Evolutionary conservation across 2,888 invertebrate genomes (phyloP), one percentile per base, ranked within the genome.

Genomic region (Autographa pulchrina): DNA sequence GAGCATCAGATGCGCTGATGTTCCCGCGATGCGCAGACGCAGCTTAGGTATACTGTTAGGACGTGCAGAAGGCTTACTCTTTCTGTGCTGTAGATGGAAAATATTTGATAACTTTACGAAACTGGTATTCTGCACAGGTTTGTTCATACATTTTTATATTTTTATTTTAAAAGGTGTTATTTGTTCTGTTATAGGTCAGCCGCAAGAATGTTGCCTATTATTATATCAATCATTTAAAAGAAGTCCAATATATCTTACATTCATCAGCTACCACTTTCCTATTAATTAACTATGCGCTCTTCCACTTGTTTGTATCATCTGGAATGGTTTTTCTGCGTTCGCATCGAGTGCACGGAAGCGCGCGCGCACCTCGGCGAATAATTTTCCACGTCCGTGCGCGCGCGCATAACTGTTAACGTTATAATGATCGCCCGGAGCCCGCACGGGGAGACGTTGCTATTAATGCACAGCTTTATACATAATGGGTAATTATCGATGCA

Each of bases 311-410:
- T n/a, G 25, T 16, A 59, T 32, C 20, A 13, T 14, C 32, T 68
- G 35, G 61, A 75, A 59, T 78, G 75, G 61, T 62, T 68, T 71
- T 78, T 75, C 75, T 78, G 61, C 18, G 41, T 65, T 75, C 65
- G 68, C 63, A 66, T 66, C 56, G 56, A 78, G 78, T 77, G 87
- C 85, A 86, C 93, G 93, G 93, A 92, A 92, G 92, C 92, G 87
- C 81, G 80, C 85, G 74, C 75, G 76, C 83, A 83, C 77, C 75
- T 78, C 73, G 77, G 89, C 90, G 93, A 92, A 93, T 94, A 93
- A 94, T 94, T 94, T 94, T 94, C 94, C 94, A 92, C 94, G 93
- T 94, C 94, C 93, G 91, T 94, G 92, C 88, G 85, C 88, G 92
- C 88, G 85, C 88, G 88, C 86, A 80, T 93, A 93, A 94, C 94